phyloP scores from a whole-genome alignment of 2,888 invertebrate genomes.

The Dynastes tityus region DNA sequence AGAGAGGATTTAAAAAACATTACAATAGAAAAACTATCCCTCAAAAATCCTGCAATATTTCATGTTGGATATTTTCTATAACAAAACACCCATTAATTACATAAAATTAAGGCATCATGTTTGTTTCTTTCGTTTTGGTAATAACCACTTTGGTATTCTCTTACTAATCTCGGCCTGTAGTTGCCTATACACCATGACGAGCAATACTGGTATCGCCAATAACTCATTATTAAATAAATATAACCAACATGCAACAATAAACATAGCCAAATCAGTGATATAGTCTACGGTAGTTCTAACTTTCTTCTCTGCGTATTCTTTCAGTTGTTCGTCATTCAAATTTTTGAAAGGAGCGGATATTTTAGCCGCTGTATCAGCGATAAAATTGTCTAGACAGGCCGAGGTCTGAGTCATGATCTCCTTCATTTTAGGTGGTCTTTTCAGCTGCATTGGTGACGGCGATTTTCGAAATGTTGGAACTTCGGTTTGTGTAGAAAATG shows the following conservation, averaged over 20 bases:
- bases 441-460: slow-evolving; percentile 53
- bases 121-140: slow-evolving; percentile 60
- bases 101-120: slow-evolving; percentile 12
- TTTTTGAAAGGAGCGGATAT: slow-evolving; percentile 16
- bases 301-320: slow-evolving; percentile 78
- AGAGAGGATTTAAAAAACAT: slow-evolving; percentile 29
- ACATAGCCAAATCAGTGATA: slow-evolving; percentile 82
- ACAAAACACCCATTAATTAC: slow-evolving; percentile 42
- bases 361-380: slow-evolving; percentile 29
- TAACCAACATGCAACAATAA: slow-evolving; percentile 85
- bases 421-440: slow-evolving; percentile 64
- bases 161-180: slow-evolving; percentile 78
- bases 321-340: slow-evolving; percentile 73
- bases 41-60: slow-evolving; percentile 14
- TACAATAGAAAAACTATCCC: slow-evolving; percentile 41
- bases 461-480: slow-evolving; percentile 53
- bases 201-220: slow-evolving; percentile 84
- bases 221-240: slow-evolving; percentile 87
- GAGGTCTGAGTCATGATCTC: slow-evolving; percentile 69
- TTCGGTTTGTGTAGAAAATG: slow-evolving; percentile 49
- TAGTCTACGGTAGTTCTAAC: slow-evolving; percentile 82
- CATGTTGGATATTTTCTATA: slow-evolving; percentile 46
- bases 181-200: slow-evolving; percentile 84
- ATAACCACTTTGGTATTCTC: slow-evolving; percentile 76
- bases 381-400: slow-evolving; percentile 63